Evolutionary conservation across 35 echinoderm and acorn worm species (phyloP).

Genomic region (Anneissia japonica): DNA sequence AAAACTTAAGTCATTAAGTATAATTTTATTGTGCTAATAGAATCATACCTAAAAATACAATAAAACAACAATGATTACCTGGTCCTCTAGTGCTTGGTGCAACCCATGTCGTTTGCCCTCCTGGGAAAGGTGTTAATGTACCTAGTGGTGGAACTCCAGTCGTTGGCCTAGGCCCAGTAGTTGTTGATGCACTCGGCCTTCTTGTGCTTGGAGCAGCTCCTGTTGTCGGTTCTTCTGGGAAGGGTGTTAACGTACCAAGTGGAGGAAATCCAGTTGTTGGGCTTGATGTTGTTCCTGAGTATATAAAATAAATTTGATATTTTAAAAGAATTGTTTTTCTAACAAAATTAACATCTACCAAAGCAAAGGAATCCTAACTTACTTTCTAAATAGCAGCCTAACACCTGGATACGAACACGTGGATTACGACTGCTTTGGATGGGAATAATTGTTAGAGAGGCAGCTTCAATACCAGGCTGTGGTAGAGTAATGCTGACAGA

Average conservation of each 20-base stretch:
- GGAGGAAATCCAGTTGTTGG: background rate
- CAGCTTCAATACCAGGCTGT: background rate
- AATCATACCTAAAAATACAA: too few relatives aligned
- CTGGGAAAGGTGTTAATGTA: background rate
- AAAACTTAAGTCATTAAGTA: too few relatives aligned
- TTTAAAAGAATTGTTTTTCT: too few relatives aligned
- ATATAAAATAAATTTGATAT: too few relatives aligned
- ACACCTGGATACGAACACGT: background rate
- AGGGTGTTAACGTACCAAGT: background rate
- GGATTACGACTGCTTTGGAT: background rate
- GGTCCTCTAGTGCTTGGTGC: background rate
- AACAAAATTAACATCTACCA: too few relatives aligned
- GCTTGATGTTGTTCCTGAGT: background rate
- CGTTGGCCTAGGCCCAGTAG: background rate
- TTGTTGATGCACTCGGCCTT: background rate
- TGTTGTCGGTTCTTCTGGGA: background rate
- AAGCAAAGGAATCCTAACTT: too few relatives aligned
- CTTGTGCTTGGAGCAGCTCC: background rate
- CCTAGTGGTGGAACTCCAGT: background rate
- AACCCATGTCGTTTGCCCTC: background rate
- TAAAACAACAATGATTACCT: too few relatives aligned
- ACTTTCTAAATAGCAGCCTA: background rate
- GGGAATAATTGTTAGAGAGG: background rate
- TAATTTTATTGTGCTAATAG: too few relatives aligned
- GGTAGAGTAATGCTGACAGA: background rate